Conservation (phyloP, 2,888 invertebrate genomes). For the Hedychridium roseum region DNA sequence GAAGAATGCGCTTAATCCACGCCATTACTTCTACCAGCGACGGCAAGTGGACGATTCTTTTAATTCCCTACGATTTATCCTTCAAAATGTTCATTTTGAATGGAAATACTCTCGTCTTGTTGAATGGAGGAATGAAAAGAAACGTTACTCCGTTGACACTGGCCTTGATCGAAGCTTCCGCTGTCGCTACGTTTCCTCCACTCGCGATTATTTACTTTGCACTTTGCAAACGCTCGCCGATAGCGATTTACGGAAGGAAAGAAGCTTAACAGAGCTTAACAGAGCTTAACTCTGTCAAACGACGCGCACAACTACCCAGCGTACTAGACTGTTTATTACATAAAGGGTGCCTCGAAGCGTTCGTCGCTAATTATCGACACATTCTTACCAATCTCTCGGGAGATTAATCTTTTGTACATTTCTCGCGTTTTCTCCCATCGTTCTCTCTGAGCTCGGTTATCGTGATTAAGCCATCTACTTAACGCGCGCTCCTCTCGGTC, state of each 20-base stretch:
- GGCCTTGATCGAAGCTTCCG: too few relatives aligned
- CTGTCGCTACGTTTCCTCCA: too few relatives aligned
- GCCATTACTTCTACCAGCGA: too few relatives aligned
- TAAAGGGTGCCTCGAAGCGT: slow-evolving; percentile 52
- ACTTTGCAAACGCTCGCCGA: neutral
- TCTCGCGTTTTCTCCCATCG: slow-evolving; percentile 12
- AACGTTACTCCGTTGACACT: too few relatives aligned
- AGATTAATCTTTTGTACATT: slow-evolving; percentile 42
- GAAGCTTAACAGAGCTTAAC: too few relatives aligned
- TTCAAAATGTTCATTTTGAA: too few relatives aligned
- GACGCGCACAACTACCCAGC: slow-evolving; percentile 51
- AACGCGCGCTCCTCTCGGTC: slow-evolving; percentile 17
- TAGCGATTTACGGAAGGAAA: too few relatives aligned
- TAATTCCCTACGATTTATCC: too few relatives aligned
- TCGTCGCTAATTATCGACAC: slow-evolving; percentile 41
- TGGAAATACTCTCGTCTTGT: too few relatives aligned
- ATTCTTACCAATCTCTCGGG: slow-evolving; percentile 45
- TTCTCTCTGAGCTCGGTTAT: slow-evolving; percentile 22
- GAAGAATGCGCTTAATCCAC: too few relatives aligned
- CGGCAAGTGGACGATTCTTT: too few relatives aligned
- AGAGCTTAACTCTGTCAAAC: slow-evolving; percentile 6
- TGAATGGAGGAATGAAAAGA: too few relatives aligned
- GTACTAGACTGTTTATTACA: slow-evolving; percentile 60
- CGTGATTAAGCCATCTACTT: slow-evolving; percentile 36
- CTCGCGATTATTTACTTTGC: neutral